These are phyloP conservation scores for Eupithecia exiguata DNA, from an alignment of 2,888 invertebrate genomes.

Conservation along the genomic window DNA sequence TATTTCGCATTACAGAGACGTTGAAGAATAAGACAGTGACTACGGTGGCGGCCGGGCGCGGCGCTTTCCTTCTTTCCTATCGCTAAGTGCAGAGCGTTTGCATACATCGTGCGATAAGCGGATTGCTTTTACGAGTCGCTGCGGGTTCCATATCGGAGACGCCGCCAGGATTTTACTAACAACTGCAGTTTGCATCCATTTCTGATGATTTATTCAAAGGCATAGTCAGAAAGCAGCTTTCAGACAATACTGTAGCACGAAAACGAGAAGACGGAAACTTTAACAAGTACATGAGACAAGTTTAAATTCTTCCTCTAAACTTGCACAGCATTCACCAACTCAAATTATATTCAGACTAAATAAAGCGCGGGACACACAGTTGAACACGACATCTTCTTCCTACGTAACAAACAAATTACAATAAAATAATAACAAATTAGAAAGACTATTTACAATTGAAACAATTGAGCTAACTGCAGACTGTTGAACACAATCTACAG, in stretches of 20 bases:
- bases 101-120: constrained; percentile 22
- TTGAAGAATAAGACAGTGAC: not conserved
- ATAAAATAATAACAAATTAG: not conserved
- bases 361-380: too few relatives aligned
- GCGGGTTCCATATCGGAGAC: not conserved
- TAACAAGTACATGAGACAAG: not conserved
- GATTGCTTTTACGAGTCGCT: constrained; percentile 9
- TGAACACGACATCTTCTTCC: too few relatives aligned
- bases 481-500: too few relatives aligned
- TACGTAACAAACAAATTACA: too few relatives aligned
- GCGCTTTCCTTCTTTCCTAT: constrained; percentile 7
- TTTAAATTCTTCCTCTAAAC: too few relatives aligned
- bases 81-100: constrained; percentile 17
- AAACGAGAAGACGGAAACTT: not conserved
- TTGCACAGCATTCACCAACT: too few relatives aligned
- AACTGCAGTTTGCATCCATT: not conserved
- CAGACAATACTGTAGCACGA: not conserved
- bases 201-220: not conserved
- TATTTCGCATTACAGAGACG: too few relatives aligned
- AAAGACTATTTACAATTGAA: too few relatives aligned
- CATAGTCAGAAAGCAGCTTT: not conserved
- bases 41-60: not conserved
- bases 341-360: too few relatives aligned
- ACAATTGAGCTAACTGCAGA: too few relatives aligned
- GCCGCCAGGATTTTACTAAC: not conserved